Base-by-base conservation (phyloP, 2,113 vertebrate species). In the Monarcha castaneiventris region DNA sequence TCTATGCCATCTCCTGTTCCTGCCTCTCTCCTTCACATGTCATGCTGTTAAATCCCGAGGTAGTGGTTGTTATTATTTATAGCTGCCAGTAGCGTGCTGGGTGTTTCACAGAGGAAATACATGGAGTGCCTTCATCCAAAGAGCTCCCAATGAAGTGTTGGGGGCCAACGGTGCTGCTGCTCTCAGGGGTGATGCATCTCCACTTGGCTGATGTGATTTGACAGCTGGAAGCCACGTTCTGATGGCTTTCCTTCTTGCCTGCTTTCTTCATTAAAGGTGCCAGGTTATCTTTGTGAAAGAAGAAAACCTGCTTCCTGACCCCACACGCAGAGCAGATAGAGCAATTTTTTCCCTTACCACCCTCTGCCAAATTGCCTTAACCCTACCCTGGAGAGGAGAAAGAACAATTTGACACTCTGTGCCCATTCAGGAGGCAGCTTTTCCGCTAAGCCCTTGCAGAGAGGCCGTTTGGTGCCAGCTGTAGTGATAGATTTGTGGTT, bases 401-500 rank as follows among this genome's bases (percentile, higher is more conserved):
- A 89, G 95, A 95, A 84, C 86, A 87, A 86, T 75, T 29, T 77
- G 76, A 35, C 5, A 2, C 59, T 67, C 72, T 49, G 75, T 93
- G 90, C 96, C 93, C 80, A 32, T 86, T 90, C 76, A 75, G 90
- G 32, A 94, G 92, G 88, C 94, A 94, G 90, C 80, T 92, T 90
- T 95, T 75, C 73, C 20, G 8, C 89, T 84, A 1, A 89, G 92
- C 64, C 69, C 89, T 84, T 75, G 77, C 64, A 27, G 37, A 75
- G 93, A 49, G 68, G 90, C 85, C 3, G 16, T 37, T 84, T 30
- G 76, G 93, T 94, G 95, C 93, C 96, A 96, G 89, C 92, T 84
- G 49, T 66, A 75, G 94, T 93, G 96, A 96, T 89, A 64, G 95
- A 94, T 96, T 61, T 95, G 95, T 93, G 93, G 95, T 79, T 87